Percentiles rank a stretch among this genome's conserved stretches.
Conservation (phyloP, 2,888 invertebrate species). For the Deilephila porcellus region DNA sequence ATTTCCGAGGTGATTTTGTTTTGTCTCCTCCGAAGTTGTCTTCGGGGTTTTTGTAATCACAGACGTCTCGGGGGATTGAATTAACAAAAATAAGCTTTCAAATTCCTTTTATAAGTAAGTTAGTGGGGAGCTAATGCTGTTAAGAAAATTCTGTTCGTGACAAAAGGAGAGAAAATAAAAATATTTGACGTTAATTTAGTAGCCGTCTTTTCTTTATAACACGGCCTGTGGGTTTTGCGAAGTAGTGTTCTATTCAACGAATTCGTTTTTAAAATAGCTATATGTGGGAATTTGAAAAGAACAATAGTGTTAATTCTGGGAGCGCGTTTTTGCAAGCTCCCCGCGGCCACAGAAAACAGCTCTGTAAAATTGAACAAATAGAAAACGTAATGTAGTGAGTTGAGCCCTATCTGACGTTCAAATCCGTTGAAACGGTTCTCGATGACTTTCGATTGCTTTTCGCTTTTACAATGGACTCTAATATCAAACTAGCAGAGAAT, state of each 20-base stretch:
- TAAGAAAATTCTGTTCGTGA: slow-evolving; percentile 20
- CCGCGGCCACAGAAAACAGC: slow-evolving; percentile 9
- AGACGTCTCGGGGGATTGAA: slow-evolving; percentile 26
- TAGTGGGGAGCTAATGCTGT: slow-evolving; percentile 8
- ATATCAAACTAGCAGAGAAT: slow-evolving; percentile 39
- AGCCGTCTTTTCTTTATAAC: not conserved
- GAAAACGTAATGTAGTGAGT: slow-evolving; percentile 40
- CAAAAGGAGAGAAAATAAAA: slow-evolving; percentile 21
- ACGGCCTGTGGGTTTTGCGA: not conserved
- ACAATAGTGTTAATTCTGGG: slow-evolving; percentile 4
- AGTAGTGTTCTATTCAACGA: too few species aligned
- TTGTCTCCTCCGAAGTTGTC: slow-evolving; percentile 31
- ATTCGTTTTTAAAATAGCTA: not conserved
- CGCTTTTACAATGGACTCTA: slow-evolving; percentile 60
- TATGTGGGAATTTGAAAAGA: slow-evolving; percentile 8
- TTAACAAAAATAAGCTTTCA: slow-evolving; percentile 26
- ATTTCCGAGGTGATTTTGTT: slow-evolving; percentile 46
- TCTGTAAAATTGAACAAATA: slow-evolving; percentile 39
- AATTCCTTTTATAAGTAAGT: slow-evolving; percentile 21
- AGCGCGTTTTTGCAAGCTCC: not conserved
- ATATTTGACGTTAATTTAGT: slow-evolving; percentile 29
- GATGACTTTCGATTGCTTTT: slow-evolving; percentile 71
- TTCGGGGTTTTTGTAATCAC: slow-evolving; percentile 27
- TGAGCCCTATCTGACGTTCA: slow-evolving; percentile 45
- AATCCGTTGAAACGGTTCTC: slow-evolving; percentile 57